A percentile compares a stretch with the other conserved stretches of the same genome.
These are phyloP conservation scores for Artibeus lituratus DNA, from an alignment of 2,797 vertebrate genomes.

Conservation along the genomic window DNA sequence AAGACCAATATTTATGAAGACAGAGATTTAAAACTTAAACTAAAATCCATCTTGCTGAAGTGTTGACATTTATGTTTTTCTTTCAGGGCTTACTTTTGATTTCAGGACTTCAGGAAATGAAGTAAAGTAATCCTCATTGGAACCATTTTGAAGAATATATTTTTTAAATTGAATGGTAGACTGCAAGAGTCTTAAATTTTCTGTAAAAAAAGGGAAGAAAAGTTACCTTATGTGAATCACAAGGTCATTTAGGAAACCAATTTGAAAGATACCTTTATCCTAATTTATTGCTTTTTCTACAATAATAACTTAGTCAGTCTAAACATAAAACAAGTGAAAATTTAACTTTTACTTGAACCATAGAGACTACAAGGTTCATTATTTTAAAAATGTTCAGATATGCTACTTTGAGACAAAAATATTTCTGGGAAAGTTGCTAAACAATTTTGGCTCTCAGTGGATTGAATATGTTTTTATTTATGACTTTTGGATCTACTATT, in stretches of 20 bases:
- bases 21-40: slow-evolving; percentile 5
- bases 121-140: slow-evolving; percentile 76
- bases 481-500: background rate
- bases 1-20: background rate
- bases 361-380: slow-evolving; percentile 14
- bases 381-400: slow-evolving; percentile 62
- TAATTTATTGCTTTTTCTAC: slow-evolving; percentile 37
- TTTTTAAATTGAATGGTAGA: slow-evolving; percentile 76
- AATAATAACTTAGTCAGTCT: slow-evolving; percentile 26
- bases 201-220: slow-evolving; percentile 73
- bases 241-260: slow-evolving; percentile 54
- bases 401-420: slow-evolving; percentile 55
- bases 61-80: background rate
- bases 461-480: slow-evolving; percentile 32
- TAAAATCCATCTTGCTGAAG: background rate
- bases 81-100: slow-evolving; percentile 80
- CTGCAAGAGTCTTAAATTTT: slow-evolving; percentile 80
- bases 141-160: slow-evolving; percentile 77
- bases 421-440: slow-evolving; percentile 19
- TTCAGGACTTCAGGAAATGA: slow-evolving; percentile 79
- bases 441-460: background rate
- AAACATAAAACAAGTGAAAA: slow-evolving; percentile 48
- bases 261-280: slow-evolving; percentile 54
- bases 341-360: slow-evolving; percentile 60
- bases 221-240: slow-evolving; percentile 58